These are phyloP conservation scores for Rhamnusium bicolor DNA, from an alignment of 2,888 invertebrate species.

Conservation along the genomic window DNA sequence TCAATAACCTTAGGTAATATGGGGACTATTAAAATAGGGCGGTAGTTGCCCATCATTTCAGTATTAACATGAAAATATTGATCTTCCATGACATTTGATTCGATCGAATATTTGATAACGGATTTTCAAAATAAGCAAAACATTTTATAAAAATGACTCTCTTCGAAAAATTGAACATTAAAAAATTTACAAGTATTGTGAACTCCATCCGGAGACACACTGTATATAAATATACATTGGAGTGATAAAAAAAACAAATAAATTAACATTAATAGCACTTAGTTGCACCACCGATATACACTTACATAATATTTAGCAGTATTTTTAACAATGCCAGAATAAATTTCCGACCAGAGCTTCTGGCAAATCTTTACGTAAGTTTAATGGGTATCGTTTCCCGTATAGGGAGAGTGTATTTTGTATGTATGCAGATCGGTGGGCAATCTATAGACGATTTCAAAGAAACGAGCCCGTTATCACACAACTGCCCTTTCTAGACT, in stretches of 20 bases:
- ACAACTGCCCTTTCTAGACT: slow-evolving; percentile 58
- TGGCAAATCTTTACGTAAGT: slow-evolving; percentile 18
- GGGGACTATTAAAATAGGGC: too few relatives aligned
- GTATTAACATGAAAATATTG: too few relatives aligned
- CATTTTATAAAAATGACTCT: too few relatives aligned
- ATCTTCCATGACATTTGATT: too few relatives aligned
- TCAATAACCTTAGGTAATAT: too few relatives aligned
- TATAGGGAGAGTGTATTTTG: slow-evolving; percentile 37
- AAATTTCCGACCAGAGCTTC: slow-evolving; percentile 16
- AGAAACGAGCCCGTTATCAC: slow-evolving; percentile 67
- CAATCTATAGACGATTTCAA: slow-evolving; percentile 67
- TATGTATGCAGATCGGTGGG: slow-evolving; percentile 64
- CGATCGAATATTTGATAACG: too few relatives aligned
- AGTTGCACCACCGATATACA: background rate
- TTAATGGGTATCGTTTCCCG: slow-evolving; percentile 32
- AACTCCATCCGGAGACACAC: too few relatives aligned
- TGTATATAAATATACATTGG: too few relatives aligned
- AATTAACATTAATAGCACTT: background rate
- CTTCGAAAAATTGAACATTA: too few relatives aligned
- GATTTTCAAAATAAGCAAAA: too few relatives aligned
- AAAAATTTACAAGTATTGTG: too few relatives aligned
- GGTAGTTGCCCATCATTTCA: too few relatives aligned
- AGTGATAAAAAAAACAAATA: background rate
- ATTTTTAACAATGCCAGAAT: slow-evolving; percentile 13
- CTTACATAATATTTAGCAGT: background rate